Evolutionary conservation across 2,888 invertebrate genomes (phyloP).

Genomic region (Hirtodrosophila cameraria): DNA sequence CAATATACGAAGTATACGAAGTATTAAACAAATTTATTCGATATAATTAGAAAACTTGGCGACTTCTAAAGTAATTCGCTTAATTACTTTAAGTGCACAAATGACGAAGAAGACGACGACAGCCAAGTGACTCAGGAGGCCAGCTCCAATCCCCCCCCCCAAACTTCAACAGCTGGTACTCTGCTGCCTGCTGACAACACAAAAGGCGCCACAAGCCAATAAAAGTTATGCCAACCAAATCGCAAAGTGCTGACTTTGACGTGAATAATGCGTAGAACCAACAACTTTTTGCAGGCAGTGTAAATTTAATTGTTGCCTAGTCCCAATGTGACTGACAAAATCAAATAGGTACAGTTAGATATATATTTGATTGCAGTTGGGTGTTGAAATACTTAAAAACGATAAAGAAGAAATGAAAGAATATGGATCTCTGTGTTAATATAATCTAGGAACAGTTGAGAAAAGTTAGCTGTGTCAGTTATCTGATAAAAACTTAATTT

Average conservation of each 20-base stretch:
- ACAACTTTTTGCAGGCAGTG: constrained; percentile 45
- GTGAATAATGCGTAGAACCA: constrained; percentile 52
- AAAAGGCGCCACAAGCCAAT: constrained; percentile 72
- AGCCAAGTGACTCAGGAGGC: constrained; percentile 29
- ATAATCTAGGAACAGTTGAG: too few species aligned
- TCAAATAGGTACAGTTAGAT: constrained; percentile 8
- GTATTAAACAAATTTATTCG: constrained; percentile 80
- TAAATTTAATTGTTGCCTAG: constrained; percentile 59
- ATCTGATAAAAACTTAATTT: too few species aligned
- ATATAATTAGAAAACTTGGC: constrained; percentile 81
- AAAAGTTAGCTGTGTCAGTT: too few species aligned
- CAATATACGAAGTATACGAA: constrained; percentile 45
- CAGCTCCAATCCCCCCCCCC: background rate
- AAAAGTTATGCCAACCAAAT: constrained; percentile 66
- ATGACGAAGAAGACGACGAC: constrained; percentile 43
- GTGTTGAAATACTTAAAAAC: too few species aligned
- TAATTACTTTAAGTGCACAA: constrained; percentile 78
- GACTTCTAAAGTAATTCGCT: constrained; percentile 80
- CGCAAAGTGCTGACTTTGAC: constrained; percentile 59
- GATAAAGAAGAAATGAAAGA: too few species aligned
- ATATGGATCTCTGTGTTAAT: too few species aligned
- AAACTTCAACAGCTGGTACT: constrained; percentile 18
- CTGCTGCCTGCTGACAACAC: constrained; percentile 42
- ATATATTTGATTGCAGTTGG: too few species aligned
- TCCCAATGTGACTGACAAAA: background rate